Conservation (phyloP, 2,113 vertebrate genomes). For the Cyprinodon tularosa region DNA sequence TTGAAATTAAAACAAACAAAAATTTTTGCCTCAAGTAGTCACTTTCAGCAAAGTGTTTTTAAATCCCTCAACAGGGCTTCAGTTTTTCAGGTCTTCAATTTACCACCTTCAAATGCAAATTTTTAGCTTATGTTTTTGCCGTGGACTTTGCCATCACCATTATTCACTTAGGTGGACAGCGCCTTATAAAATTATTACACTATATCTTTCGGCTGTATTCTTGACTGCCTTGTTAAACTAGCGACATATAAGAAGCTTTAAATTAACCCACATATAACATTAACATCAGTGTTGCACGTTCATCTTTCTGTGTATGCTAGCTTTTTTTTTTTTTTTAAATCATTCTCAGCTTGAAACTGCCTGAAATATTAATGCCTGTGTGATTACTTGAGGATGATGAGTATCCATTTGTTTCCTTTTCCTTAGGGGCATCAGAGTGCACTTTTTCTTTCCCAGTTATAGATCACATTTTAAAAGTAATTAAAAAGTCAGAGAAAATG, state of each 20-base stretch:
- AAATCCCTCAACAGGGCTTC: no score
- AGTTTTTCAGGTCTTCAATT: no score
- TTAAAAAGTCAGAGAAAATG: not conserved
- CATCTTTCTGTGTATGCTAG: not conserved
- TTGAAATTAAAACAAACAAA: no score
- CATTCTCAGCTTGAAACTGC: constrained; percentile 39
- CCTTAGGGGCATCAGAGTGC: not conserved
- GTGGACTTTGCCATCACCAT: not conserved
- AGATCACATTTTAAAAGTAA: not conserved
- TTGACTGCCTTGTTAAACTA: no score
- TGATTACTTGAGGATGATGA: constrained; percentile 27
- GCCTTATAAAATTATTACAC: not conserved
- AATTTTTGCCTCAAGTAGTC: no score
- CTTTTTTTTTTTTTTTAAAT: constrained; percentile 10
- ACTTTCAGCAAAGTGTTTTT: no score
- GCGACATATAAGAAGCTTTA: not conserved
- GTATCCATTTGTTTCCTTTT: not conserved
- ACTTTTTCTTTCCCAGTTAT: not conserved
- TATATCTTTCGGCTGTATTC: not conserved
- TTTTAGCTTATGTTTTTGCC: no score
- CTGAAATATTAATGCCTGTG: constrained; percentile 58
- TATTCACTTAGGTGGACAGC: not conserved
- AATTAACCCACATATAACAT: not conserved
- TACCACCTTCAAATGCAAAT: no score
- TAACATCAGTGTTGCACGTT: not conserved